phyloP scores from a whole-genome alignment of 1,140 invertebrate genomes.

The Ridgeia piscesae region DNA sequence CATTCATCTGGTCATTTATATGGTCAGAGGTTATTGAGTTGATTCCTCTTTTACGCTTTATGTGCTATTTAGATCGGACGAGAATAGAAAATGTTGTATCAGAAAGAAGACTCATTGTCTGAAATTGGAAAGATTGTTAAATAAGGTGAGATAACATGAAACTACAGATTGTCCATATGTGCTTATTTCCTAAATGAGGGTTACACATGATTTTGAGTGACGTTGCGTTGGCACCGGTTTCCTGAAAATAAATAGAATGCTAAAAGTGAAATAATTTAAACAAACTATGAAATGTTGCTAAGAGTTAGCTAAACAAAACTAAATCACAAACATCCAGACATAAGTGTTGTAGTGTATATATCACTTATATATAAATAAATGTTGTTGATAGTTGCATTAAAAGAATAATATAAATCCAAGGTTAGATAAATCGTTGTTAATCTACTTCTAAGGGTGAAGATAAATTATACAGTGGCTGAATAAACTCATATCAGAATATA shows the following conservation, averaged over 20 bases:
- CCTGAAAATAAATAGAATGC: too few relatives aligned
- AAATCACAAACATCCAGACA: too few relatives aligned
- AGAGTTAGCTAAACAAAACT: too few relatives aligned
- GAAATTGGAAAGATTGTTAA: not conserved
- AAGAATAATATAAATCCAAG: too few relatives aligned
- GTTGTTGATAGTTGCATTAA: too few relatives aligned
- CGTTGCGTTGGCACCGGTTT: too few relatives aligned
- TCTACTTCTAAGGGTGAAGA: not conserved
- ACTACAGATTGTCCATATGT: not conserved
- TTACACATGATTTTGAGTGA: not conserved
- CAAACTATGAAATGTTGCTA: too few relatives aligned
- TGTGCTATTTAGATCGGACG: not conserved
- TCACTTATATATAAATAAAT: too few relatives aligned
- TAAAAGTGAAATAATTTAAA: too few relatives aligned
- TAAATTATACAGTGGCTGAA: not conserved
- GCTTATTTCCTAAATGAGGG: not conserved
- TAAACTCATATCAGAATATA: too few relatives aligned
- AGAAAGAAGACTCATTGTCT: not conserved
- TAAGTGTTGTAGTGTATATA: too few relatives aligned
- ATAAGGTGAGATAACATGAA: not conserved
- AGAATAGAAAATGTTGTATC: not conserved
- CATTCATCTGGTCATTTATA: not conserved
- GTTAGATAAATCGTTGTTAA: not conserved
- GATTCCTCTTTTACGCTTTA: not conserved
- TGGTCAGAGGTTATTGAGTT: not conserved